These are phyloP conservation scores for Caranx melampygus DNA, from an alignment of 2,113 vertebrate genomes.

Conservation along the genomic window DNA sequence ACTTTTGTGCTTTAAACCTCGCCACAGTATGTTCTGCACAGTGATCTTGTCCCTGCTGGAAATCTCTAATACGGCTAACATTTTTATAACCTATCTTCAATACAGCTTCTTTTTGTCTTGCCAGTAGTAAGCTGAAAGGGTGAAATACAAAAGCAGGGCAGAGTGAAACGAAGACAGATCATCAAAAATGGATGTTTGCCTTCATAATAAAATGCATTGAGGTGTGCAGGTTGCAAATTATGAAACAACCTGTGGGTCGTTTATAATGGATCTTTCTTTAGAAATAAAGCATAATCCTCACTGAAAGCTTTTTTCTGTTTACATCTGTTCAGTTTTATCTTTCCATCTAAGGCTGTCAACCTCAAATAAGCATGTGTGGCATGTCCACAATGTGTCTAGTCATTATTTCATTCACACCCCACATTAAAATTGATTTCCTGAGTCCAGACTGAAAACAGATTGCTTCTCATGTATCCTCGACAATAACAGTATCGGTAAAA, in stretches of 20 bases:
- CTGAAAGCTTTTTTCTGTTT: background rate
- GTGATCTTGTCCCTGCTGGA: constrained; percentile 44
- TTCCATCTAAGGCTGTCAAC: background rate
- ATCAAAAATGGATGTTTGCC: background rate
- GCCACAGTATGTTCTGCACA: constrained; percentile 56
- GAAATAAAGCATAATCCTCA: background rate
- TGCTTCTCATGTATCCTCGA: constrained; percentile 1
- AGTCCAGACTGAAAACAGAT: constrained; percentile 26
- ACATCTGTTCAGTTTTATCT: background rate
- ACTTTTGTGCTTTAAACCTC: constrained; percentile 48
- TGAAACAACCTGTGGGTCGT: constrained; percentile 25
- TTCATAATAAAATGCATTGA: constrained; percentile 11
- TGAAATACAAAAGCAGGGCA: constrained; percentile 8
- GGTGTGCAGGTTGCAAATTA: constrained; percentile 9
- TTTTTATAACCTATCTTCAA: constrained; percentile 40
- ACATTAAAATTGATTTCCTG: constrained; percentile 58
- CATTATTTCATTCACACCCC: constrained; percentile 5
- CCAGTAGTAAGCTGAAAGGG: constrained; percentile 1
- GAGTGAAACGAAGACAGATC: constrained; percentile 18
- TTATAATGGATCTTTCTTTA: background rate
- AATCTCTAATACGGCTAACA: constrained; percentile 55
- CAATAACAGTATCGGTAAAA: constrained; percentile 41
- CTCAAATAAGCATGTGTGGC: constrained; percentile 26
- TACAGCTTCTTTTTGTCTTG: constrained; percentile 15
- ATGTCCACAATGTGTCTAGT: background rate